Percentiles rank a stretch among this genome's conserved stretches.
phyloP scores from a whole-genome alignment of 2,113 vertebrate species.

The Acanthisitta chloris region DNA sequence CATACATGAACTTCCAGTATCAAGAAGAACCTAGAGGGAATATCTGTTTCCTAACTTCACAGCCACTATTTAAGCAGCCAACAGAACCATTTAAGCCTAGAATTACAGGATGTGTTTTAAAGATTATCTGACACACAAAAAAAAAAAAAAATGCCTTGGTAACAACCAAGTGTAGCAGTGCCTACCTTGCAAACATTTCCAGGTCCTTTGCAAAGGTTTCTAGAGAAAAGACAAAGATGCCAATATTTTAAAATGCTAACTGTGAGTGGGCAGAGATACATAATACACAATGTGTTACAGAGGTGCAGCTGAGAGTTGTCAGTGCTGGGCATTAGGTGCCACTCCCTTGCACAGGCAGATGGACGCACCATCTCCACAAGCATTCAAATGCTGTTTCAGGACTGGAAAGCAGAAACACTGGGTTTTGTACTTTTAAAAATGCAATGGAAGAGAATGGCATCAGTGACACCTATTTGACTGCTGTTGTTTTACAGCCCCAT shows the following conservation, averaged over 20 bases:
- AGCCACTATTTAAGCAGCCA: not conserved
- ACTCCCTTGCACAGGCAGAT: not conserved
- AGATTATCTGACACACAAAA: not conserved
- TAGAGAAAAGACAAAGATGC: conserved; percentile 65
- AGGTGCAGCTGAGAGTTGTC: not conserved
- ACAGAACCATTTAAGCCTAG: not conserved
- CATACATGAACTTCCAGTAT: not conserved
- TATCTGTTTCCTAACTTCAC: not conserved
- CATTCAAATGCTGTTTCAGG: not conserved
- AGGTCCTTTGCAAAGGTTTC: conserved; percentile 92
- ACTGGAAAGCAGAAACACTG: not conserved
- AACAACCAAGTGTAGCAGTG: not conserved
- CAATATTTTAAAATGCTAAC: not conserved
- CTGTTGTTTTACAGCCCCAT: not conserved
- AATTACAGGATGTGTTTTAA: not conserved
- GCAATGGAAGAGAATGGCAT: rapidly evolving
- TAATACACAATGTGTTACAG: not conserved
- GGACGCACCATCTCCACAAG: not conserved
- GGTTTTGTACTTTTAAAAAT: not conserved
- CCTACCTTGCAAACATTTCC: conserved; percentile 92
- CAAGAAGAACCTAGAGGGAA: not conserved
- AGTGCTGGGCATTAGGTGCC: too few relatives aligned
- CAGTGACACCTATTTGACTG: not conserved
- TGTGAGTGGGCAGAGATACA: not conserved
- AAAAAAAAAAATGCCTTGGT: not conserved